Percentiles rank a stretch among this genome's conserved stretches.
These are phyloP conservation scores for Ambastaia sidthimunki DNA, from an alignment of 2,797 vertebrate genomes.

Conservation along the genomic window DNA sequence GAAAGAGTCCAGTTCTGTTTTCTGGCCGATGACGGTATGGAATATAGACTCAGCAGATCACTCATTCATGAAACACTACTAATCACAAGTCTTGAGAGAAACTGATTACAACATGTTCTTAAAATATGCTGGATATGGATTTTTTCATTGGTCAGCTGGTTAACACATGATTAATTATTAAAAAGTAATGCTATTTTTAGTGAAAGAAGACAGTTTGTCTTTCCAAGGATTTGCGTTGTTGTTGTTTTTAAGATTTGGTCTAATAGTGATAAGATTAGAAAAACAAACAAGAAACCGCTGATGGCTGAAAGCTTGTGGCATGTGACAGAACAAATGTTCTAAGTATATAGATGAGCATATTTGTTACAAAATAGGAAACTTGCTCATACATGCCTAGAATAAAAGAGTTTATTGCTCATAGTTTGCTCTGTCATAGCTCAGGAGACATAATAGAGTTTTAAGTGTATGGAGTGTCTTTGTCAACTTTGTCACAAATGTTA, in stretches of 20 bases:
- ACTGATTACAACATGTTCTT: not conserved
- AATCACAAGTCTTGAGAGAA: not conserved
- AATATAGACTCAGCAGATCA: slow-evolving; percentile 46
- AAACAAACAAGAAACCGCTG: not conserved
- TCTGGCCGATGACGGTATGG: not conserved
- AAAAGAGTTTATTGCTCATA: not conserved
- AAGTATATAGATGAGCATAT: not conserved
- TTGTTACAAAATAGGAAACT: not conserved
- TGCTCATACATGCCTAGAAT: not conserved
- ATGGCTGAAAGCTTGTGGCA: not conserved
- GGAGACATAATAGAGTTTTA: too few species aligned
- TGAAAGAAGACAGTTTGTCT: not conserved
- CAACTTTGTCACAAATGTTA: not conserved
- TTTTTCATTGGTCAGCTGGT: not conserved
- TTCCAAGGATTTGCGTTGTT: not conserved
- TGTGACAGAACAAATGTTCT: not conserved
- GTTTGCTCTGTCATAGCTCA: too few species aligned
- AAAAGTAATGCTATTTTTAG: not conserved
- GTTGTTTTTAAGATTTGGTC: slow-evolving; percentile 5
- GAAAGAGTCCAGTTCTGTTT: slow-evolving; percentile 30
- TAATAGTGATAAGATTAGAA: not conserved
- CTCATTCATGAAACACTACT: slow-evolving; percentile 31
- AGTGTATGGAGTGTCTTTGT: too few species aligned
- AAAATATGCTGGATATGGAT: slow-evolving; percentile 10
- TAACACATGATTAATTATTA: slow-evolving; percentile 4